These are phyloP conservation scores for Carcharodon carcharias DNA, from an alignment of 2,797 vertebrate genomes.

Conservation along the genomic window DNA sequence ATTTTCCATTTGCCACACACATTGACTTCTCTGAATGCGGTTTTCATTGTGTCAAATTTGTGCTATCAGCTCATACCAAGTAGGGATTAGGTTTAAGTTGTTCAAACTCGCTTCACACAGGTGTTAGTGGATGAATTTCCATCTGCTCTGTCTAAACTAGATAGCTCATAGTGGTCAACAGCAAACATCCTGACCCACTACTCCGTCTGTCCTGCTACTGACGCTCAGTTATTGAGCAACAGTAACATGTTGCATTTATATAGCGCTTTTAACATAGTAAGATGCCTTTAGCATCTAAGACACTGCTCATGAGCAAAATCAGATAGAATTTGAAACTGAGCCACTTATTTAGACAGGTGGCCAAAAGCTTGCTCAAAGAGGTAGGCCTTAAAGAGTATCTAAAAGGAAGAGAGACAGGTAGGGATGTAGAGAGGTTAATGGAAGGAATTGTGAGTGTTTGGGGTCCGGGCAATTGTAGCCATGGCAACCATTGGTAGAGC, in stretches of 20 bases:
- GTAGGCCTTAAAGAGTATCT: neutral
- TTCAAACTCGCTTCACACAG: neutral
- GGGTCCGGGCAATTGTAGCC: too few species aligned
- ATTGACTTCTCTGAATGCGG: neutral
- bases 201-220: neutral
- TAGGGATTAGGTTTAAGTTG: neutral
- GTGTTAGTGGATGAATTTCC: neutral
- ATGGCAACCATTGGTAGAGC: too few species aligned
- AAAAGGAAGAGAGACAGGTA: neutral
- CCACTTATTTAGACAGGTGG: too few species aligned
- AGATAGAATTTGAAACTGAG: neutral
- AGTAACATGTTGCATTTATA: neutral
- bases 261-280: neutral
- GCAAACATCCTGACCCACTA: neutral
- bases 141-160: neutral
- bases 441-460: neutral
- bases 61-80: neutral
- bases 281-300: neutral
- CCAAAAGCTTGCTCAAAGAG: too few species aligned
- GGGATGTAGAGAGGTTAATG: too few species aligned
- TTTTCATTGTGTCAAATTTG: neutral
- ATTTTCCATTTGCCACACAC: neutral
- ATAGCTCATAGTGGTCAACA: neutral
- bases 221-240: neutral
- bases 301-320: too few species aligned